Percentiles rank a stretch among this genome's conserved stretches.
Evolutionary conservation across 2,888 invertebrate species (phyloP).

Genomic region (Sylvicola cinctus): DNA sequence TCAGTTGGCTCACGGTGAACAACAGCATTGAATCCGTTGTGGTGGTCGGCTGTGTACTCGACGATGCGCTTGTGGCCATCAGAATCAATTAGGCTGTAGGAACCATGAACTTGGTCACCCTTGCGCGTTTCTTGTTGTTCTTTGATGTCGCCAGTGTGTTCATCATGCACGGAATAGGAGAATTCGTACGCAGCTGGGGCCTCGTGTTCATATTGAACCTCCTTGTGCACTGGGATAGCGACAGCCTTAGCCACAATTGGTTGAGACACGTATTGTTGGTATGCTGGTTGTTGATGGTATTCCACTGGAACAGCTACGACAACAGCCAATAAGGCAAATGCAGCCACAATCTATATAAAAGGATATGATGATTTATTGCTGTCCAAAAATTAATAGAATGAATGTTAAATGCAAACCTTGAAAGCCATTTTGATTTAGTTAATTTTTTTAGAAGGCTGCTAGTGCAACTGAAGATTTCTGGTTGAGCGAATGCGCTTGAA

Average conservation of each 20-base stretch:
- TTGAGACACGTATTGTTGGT: too few relatives aligned
- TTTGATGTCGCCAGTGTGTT: slow-evolving; percentile 31
- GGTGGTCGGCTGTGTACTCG: slow-evolving; percentile 31
- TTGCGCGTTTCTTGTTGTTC: slow-evolving; percentile 29
- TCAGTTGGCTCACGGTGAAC: slow-evolving; percentile 28
- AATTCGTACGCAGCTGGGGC: slow-evolving; percentile 29
- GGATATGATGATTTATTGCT: too few relatives aligned
- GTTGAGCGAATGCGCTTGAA: too few relatives aligned
- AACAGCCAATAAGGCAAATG: neutral
- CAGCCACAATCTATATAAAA: too few relatives aligned
- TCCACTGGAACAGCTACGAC: slow-evolving; percentile 4
- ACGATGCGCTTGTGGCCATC: slow-evolving; percentile 30
- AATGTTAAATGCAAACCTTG: too few relatives aligned
- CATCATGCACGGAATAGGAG: slow-evolving; percentile 27
- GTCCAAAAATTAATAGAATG: too few relatives aligned
- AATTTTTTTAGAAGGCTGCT: too few relatives aligned
- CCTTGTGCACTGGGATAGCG: neutral
- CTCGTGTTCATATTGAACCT: slow-evolving; percentile 9
- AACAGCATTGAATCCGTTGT: slow-evolving; percentile 31
- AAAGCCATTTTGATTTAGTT: too few relatives aligned
- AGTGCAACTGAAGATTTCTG: too few relatives aligned
- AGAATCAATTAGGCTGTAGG: slow-evolving; percentile 29
- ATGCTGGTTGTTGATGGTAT: neutral
- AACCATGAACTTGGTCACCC: slow-evolving; percentile 29
- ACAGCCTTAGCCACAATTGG: neutral